A percentile compares a stretch with the other conserved stretches of the same genome.
Conservation (phyloP, 1,140 invertebrate genomes). For the Anoplolepis gracilipes region DNA sequence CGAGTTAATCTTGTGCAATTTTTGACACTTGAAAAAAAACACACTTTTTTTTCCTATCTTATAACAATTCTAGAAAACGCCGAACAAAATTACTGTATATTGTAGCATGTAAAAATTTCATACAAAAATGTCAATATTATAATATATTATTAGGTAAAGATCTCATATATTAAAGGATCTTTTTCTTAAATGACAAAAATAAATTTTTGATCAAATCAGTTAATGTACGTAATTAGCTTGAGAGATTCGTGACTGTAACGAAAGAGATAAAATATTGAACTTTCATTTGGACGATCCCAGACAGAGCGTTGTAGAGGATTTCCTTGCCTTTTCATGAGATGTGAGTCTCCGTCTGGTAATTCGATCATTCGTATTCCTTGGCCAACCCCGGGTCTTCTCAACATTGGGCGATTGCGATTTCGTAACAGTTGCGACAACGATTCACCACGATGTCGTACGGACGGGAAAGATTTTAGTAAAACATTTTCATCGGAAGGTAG, state of each 20-base stretch:
- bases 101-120: background rate
- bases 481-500: conserved; percentile 29
- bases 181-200: background rate
- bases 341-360: conserved; percentile 74
- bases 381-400: conserved; percentile 58
- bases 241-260: conserved; percentile 2
- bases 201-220: conserved; percentile 20
- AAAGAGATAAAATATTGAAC: conserved; percentile 62
- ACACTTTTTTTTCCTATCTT: too few relatives aligned
- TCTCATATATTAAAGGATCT: background rate
- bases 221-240: conserved; percentile 34
- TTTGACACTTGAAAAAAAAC: too few relatives aligned
- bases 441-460: conserved; percentile 60
- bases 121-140: background rate
- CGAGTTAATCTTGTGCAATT: too few relatives aligned
- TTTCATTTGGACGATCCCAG: conserved; percentile 70
- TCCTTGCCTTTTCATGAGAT: conserved; percentile 61
- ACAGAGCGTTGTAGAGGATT: conserved; percentile 49
- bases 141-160: background rate
- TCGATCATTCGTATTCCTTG: conserved; percentile 82
- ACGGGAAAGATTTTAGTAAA: conserved; percentile 36
- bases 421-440: conserved; percentile 73
- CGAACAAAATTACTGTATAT: background rate
- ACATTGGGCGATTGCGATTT: conserved; percentile 75
- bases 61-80: too few relatives aligned